These are phyloP conservation scores for Eupsilia transversa DNA, from an alignment of 2,888 invertebrate species.

Conservation along the genomic window DNA sequence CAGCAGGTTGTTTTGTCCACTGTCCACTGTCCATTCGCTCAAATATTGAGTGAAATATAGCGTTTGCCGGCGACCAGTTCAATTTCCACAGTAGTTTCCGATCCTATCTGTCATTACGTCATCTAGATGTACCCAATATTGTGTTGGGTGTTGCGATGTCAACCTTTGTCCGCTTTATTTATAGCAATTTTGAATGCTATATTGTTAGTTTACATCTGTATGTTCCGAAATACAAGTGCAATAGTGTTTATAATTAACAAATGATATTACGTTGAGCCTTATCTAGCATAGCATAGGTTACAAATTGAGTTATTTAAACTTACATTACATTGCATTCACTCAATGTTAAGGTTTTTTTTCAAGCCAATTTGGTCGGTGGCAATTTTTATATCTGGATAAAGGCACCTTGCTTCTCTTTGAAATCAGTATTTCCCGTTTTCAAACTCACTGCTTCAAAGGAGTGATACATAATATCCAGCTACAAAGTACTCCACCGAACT, in stretches of 20 bases:
- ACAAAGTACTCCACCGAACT: not conserved
- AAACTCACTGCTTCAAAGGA: not conserved
- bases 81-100: conserved; percentile 77
- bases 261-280: not conserved
- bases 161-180: conserved; percentile 76
- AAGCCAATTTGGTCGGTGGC: not conserved
- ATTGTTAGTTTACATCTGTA: conserved; percentile 8
- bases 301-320: not conserved
- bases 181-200: conserved; percentile 58
- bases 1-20: conserved; percentile 85
- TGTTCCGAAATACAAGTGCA: not conserved
- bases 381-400: not conserved
- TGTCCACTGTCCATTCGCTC: conserved; percentile 76
- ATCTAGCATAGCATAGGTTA: not conserved
- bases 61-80: conserved; percentile 73
- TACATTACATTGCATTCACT: no score
- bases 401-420: not conserved
- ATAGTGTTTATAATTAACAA: not conserved
- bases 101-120: conserved; percentile 84
- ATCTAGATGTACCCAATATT: conserved; percentile 74
- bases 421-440: not conserved
- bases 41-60: conserved; percentile 84
- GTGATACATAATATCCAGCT: not conserved
- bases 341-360: not conserved
- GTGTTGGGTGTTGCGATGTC: conserved; percentile 68